A percentile compares a stretch with the other conserved stretches of the same genome.
Conservation (phyloP, 2,113 vertebrate genomes). For the Psophia crepitans region DNA sequence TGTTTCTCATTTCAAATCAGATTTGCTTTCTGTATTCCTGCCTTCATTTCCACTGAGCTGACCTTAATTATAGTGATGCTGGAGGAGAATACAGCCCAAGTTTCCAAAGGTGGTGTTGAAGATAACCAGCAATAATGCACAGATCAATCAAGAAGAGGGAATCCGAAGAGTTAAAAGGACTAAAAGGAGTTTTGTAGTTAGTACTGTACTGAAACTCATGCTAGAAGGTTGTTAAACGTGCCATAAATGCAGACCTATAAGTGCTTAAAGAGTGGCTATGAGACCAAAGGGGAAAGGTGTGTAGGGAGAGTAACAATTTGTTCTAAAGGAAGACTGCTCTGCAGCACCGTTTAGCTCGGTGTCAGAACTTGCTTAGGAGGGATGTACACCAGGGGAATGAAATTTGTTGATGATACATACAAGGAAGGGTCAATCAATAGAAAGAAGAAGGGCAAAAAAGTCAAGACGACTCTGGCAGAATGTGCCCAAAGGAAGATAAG, state of each 20-base stretch:
- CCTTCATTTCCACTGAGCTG: background rate
- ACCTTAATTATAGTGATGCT: background rate
- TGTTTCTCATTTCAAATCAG: background rate
- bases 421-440: background rate
- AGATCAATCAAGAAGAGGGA: background rate
- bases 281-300: background rate
- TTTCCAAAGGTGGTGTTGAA: background rate
- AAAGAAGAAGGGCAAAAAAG: constrained; percentile 15
- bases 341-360: background rate
- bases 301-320: background rate
- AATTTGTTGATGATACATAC: background rate
- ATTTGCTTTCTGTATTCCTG: background rate
- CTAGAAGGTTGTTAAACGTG: background rate
- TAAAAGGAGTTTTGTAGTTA: background rate
- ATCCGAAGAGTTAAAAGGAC: background rate
- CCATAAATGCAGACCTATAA: background rate
- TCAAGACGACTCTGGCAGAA: background rate
- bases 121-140: background rate
- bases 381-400: background rate
- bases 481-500: background rate
- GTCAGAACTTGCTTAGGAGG: background rate
- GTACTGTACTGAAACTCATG: background rate
- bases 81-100: background rate
- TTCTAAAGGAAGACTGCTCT: background rate
- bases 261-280: background rate